phyloP scores from a whole-genome alignment of 2,113 vertebrate genomes.

The Nerophis ophidion region DNA sequence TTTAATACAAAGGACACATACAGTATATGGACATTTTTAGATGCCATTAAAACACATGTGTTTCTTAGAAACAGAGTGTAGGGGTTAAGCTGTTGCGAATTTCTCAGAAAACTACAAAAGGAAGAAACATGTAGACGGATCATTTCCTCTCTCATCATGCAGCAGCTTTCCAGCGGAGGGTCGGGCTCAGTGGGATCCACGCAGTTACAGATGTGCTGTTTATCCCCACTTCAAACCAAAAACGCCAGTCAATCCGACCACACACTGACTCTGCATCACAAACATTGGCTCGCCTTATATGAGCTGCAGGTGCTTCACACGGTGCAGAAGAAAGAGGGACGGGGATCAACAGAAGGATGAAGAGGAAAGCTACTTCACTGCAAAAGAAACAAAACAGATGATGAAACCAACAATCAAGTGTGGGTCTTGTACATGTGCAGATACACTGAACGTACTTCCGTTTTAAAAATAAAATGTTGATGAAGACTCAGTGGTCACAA shows the following conservation, averaged over 20 bases:
- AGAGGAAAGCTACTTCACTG: conserved; percentile 16
- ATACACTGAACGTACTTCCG: too few species aligned
- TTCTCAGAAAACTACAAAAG: neutral
- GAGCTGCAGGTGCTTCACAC: conserved; percentile 35
- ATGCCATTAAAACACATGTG: too few species aligned
- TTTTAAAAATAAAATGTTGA: too few species aligned
- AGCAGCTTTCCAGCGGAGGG: neutral
- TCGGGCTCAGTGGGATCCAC: conserved; percentile 4
- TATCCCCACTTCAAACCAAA: conserved; percentile 49
- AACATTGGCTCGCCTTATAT: conserved; percentile 37
- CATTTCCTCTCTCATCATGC: neutral
- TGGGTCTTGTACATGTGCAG: neutral
- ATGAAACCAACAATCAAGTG: neutral
- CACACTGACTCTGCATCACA: conserved; percentile 23
- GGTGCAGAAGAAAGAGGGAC: conserved; percentile 21
- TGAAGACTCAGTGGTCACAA: too few species aligned
- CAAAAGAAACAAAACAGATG: neutral
- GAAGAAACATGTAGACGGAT: neutral
- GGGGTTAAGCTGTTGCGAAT: too few species aligned
- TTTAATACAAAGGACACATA: too few species aligned
- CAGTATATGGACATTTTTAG: too few species aligned
- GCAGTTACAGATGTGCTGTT: conserved; percentile 31
- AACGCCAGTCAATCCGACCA: conserved; percentile 17
- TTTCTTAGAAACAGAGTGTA: too few species aligned
- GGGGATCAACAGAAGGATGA: conserved; percentile 23